Percentiles rank a stretch among this genome's conserved stretches.
Conservation (phyloP, 2,888 invertebrate species). For the Hydrotaea cyrtoneurina region DNA sequence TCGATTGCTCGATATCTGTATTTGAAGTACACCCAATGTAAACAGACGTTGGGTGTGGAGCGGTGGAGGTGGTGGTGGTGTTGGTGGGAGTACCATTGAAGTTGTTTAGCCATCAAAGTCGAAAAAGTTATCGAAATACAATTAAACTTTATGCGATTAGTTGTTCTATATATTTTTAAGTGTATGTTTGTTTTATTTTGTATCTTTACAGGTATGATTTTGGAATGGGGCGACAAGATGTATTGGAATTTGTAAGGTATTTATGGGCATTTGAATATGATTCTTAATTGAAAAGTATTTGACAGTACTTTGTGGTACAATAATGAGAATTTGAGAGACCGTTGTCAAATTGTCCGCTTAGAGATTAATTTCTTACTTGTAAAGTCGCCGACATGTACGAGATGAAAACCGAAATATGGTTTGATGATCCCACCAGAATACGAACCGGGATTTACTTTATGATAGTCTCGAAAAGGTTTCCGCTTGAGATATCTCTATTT, state of each 20-base stretch:
- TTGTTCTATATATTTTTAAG: background rate
- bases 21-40: conserved; percentile 8
- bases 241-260: background rate
- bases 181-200: conserved; percentile 6
- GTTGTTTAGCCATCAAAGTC: background rate
- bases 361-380: too few relatives aligned
- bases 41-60: conserved; percentile 28
- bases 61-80: background rate
- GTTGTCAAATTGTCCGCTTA: too few relatives aligned
- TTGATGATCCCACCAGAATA: too few relatives aligned
- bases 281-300: background rate
- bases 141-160: background rate
- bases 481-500: too few relatives aligned
- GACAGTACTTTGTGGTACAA: background rate
- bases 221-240: background rate
- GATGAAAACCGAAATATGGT: too few relatives aligned
- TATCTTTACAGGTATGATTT: conserved; percentile 15
- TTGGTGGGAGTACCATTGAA: background rate
- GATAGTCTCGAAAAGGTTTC: too few relatives aligned
- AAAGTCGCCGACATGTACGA: too few relatives aligned
- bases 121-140: background rate
- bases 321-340: background rate
- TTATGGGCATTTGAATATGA: background rate
- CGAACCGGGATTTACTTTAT: too few relatives aligned
- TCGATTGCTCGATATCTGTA: conserved; percentile 27